A percentile compares a stretch with the other conserved stretches of the same genome.
Conservation (phyloP, 2,888 invertebrate genomes). For the Deilephila porcellus region DNA sequence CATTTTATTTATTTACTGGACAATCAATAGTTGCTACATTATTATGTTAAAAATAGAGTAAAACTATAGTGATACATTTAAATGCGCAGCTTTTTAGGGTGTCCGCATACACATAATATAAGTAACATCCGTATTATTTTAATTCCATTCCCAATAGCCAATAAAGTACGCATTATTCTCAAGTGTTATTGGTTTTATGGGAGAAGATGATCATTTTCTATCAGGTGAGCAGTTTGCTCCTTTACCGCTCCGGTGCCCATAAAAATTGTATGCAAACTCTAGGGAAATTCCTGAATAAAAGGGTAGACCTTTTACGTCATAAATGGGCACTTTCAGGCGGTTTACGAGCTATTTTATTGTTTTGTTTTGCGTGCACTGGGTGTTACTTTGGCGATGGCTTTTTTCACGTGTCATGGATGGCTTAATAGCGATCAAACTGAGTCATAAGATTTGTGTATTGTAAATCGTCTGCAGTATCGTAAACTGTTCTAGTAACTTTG, state of each 20-base stretch:
- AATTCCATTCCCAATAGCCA: too few species aligned
- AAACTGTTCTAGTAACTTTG: too few species aligned
- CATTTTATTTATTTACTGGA: too few species aligned
- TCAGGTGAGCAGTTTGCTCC: neutral
- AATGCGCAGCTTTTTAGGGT: too few species aligned
- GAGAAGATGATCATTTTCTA: neutral
- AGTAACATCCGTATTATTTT: too few species aligned
- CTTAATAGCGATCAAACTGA: neutral
- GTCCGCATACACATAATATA: too few species aligned
- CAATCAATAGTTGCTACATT: too few species aligned
- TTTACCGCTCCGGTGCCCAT: neutral
- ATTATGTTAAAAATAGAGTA: too few species aligned
- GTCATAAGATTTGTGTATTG: neutral
- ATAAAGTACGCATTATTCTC: too few species aligned
- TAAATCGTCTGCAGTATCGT: neutral
- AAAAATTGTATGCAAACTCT: neutral
- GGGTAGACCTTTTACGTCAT: slow-evolving; percentile 6
- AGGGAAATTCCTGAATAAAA: slow-evolving; percentile 2
- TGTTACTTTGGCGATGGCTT: neutral
- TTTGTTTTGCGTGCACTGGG: slow-evolving; percentile 1
- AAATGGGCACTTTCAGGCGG: neutral
- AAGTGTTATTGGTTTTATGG: too few species aligned
- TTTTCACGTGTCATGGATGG: neutral
- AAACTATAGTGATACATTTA: too few species aligned
- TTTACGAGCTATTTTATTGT: neutral